These are phyloP conservation scores for Pseudococcus jackbeardsleyi DNA, from an alignment of 2,888 invertebrate genomes.

Conservation along the genomic window DNA sequence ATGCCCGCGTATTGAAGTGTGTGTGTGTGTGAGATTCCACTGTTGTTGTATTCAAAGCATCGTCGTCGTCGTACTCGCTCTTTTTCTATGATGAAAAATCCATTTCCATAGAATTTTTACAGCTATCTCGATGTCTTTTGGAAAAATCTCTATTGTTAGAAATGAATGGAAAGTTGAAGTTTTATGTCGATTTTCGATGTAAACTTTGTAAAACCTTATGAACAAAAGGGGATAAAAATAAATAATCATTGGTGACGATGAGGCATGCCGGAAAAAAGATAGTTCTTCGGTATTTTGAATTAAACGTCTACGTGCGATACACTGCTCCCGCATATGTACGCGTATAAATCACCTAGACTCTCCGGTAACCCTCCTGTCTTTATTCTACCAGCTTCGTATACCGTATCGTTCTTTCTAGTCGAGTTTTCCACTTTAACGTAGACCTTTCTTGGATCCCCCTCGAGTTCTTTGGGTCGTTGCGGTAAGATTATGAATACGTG, in stretches of 20 bases:
- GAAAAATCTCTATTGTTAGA: slow-evolving; percentile 64
- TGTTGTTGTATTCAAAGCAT: slow-evolving; percentile 18
- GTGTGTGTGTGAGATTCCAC: neutral
- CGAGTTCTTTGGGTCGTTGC: neutral
- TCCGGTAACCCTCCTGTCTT: neutral
- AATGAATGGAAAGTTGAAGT: slow-evolving; percentile 65
- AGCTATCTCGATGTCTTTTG: slow-evolving; percentile 64
- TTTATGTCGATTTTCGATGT: slow-evolving; percentile 65
- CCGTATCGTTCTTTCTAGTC: neutral
- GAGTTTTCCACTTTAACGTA: neutral
- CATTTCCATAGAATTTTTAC: slow-evolving; percentile 64
- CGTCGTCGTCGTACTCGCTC: neutral
- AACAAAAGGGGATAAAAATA: slow-evolving; percentile 64
- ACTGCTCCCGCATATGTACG: slow-evolving; percentile 35
- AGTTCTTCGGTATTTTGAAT: slow-evolving; percentile 44
- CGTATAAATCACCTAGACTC: neutral
- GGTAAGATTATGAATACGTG: neutral
- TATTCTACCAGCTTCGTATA: neutral
- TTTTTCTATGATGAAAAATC: slow-evolving; percentile 60
- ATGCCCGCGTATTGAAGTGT: neutral
- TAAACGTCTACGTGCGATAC: slow-evolving; percentile 55
- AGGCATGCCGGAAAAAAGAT: slow-evolving; percentile 63
- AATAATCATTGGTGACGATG: slow-evolving; percentile 64
- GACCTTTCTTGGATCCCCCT: neutral
- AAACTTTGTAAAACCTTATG: slow-evolving; percentile 64